phyloP scores from a whole-genome alignment of 2,797 vertebrate genomes.

The Graptemys geographica region DNA sequence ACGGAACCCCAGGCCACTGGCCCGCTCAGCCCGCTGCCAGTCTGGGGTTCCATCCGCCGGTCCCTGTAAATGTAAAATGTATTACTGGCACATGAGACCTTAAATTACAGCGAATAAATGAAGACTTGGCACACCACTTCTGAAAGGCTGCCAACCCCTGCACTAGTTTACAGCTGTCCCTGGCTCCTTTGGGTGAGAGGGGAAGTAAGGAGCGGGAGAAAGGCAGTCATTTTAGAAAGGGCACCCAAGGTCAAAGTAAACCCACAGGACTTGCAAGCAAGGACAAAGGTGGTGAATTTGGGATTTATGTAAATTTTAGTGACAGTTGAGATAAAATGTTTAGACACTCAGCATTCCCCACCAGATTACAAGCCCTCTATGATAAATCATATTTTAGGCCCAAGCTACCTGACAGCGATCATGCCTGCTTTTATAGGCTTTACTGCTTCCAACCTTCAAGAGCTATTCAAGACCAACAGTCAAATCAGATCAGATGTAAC shows the following conservation, averaged over 20 bases:
- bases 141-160: too few relatives aligned
- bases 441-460: not conserved
- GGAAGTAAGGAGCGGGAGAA: not conserved
- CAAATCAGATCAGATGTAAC: conserved; percentile 58
- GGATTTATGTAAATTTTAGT: not conserved
- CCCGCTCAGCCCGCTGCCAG: too few relatives aligned
- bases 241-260: not conserved
- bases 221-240: not conserved
- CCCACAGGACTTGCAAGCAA: not conserved
- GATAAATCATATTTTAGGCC: not conserved
- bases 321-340: not conserved
- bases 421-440: conserved; percentile 1
- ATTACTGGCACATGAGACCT: too few relatives aligned
- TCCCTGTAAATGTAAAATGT: too few relatives aligned
- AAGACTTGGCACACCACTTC: too few relatives aligned
- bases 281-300: not conserved
- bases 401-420: not conserved
- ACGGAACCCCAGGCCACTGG: too few relatives aligned
- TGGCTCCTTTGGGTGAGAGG: not conserved
- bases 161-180: not conserved
- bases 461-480: conserved; percentile 39
- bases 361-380: not conserved
- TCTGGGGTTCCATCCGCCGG: too few relatives aligned
- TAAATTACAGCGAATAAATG: too few relatives aligned
- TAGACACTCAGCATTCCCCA: not conserved